Conservation (phyloP, 2,113 vertebrate species). For the Copsychus sechellarum region DNA sequence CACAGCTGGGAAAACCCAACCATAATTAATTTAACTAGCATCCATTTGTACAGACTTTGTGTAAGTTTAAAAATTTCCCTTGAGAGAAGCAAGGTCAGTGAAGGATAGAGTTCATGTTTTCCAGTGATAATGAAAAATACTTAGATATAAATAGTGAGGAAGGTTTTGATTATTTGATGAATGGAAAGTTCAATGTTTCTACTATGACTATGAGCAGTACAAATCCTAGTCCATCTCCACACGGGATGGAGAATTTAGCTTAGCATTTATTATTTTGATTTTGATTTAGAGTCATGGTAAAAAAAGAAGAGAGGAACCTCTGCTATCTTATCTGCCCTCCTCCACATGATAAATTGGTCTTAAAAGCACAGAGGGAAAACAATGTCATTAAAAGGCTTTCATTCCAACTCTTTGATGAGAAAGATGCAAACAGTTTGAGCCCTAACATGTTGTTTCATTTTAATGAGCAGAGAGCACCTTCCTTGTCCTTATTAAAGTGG, state of each 20-base stretch:
- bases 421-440: conserved; percentile 72
- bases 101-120: conserved; percentile 51
- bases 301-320: conserved; percentile 15
- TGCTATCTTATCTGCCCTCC: not conserved
- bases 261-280: not conserved
- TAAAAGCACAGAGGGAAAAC: conserved; percentile 44
- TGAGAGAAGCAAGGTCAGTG: conserved; percentile 71
- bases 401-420: conserved; percentile 69
- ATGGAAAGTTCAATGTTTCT: not conserved
- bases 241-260: not conserved
- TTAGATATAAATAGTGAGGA: conserved; percentile 14
- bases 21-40: conserved; percentile 78
- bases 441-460: conserved; percentile 69
- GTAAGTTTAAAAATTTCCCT: conserved; percentile 73
- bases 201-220: not conserved
- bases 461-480: conserved; percentile 73
- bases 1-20: conserved; percentile 76
- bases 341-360: not conserved
- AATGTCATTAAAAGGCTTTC: conserved; percentile 53
- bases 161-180: not conserved
- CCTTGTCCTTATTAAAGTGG: conserved; percentile 74
- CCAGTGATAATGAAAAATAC: conserved; percentile 51
- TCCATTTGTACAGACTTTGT: conserved; percentile 60
- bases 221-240: not conserved
- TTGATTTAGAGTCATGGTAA: not conserved